Evolutionary conservation across 2,797 vertebrate genomes (phyloP).

Genomic region (Acropternis orthonyx): DNA sequence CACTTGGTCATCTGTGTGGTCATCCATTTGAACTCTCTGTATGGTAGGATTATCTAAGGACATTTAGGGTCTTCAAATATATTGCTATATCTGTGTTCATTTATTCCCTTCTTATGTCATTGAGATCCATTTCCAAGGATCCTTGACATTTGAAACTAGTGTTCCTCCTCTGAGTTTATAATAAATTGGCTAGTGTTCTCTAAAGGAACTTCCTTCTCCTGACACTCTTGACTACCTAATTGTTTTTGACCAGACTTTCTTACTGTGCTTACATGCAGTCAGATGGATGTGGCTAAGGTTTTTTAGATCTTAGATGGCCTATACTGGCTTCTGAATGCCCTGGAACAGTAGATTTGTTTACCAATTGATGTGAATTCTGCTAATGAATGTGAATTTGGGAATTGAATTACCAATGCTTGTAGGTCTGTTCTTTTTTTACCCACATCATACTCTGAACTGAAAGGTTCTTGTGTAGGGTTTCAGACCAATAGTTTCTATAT

Average conservation of each 20-base stretch:
- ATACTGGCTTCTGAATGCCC: not conserved
- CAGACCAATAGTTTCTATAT: not conserved
- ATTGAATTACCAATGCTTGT: not conserved
- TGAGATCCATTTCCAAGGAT: not conserved
- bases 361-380: not conserved
- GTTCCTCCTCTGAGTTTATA: not conserved
- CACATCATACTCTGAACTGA: not conserved
- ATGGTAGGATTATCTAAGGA: not conserved
- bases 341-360: not conserved
- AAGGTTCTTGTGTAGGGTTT: not conserved
- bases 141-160: not conserved
- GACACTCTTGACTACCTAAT: not conserved
- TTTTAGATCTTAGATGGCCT: not conserved
- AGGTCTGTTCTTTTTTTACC: not conserved
- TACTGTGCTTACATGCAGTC: not conserved
- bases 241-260: not conserved
- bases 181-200: not conserved
- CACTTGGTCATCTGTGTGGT: rapidly evolving
- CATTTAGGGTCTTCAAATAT: not conserved
- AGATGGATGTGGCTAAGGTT: not conserved
- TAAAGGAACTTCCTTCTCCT: not conserved
- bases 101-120: not conserved
- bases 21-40: not conserved
- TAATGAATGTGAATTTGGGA: not conserved
- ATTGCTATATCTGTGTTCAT: not conserved